These are phyloP conservation scores for Acrocera orbiculus DNA, from an alignment of 2,888 invertebrate species.

Conservation along the genomic window DNA sequence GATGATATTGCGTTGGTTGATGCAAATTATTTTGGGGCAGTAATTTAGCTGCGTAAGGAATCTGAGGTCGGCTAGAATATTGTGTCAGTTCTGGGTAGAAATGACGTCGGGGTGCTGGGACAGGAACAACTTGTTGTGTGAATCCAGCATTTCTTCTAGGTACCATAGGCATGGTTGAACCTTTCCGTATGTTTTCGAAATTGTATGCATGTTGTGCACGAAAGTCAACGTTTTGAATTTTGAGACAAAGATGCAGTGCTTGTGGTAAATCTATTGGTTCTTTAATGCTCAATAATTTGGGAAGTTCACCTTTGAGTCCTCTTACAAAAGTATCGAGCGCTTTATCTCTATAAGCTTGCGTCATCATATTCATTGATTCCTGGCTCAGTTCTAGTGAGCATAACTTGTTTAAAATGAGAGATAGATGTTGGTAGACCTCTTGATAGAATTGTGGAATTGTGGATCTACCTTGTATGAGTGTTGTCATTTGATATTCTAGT, in stretches of 20 bases:
- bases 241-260: neutral
- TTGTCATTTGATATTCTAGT: conserved; percentile 11
- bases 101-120: neutral
- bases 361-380: conserved; percentile 10
- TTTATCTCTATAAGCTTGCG: conserved; percentile 11
- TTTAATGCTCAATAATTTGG: conserved; percentile 4
- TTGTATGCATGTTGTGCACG: conserved; percentile 1
- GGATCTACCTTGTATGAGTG: conserved; percentile 7
- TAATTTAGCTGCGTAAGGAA: too few species aligned
- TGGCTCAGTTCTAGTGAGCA: conserved; percentile 10
- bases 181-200: neutral
- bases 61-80: neutral
- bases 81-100: conserved; percentile 2
- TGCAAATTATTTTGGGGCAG: too few species aligned
- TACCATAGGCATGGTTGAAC: neutral
- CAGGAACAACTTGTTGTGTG: neutral
- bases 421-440: conserved; percentile 12
- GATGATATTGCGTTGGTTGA: neutral
- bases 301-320: conserved; percentile 11
- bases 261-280: conserved; percentile 3
- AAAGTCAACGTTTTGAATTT: conserved; percentile 2
- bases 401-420: conserved; percentile 14
- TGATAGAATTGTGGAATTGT: conserved; percentile 13
- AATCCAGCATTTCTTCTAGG: neutral
- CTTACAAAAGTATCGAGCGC: conserved; percentile 14